phyloP scores from a whole-genome alignment of 2,888 invertebrate genomes.

The Trilocha varians region DNA sequence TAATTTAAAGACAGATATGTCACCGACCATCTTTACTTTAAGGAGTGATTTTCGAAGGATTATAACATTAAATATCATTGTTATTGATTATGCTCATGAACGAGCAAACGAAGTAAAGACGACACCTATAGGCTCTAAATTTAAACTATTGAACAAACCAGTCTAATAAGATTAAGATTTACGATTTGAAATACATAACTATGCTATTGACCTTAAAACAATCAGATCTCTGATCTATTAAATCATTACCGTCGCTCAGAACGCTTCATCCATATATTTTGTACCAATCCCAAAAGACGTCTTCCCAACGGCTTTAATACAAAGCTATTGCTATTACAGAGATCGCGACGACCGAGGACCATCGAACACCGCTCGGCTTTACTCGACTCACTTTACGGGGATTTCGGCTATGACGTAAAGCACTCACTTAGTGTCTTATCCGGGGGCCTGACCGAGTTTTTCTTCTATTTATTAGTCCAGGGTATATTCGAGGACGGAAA shows the following conservation, averaged over 20 bases:
- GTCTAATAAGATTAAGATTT: too few relatives aligned
- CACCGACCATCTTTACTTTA: too few relatives aligned
- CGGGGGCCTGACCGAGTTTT: conserved; percentile 60
- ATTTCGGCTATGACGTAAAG: conserved; percentile 73
- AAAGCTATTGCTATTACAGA: conserved; percentile 73
- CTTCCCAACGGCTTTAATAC: conserved; percentile 66
- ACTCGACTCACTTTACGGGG: conserved; percentile 69
- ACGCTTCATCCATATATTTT: conserved; percentile 17
- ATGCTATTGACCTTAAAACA: background rate
- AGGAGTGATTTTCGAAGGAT: too few relatives aligned
- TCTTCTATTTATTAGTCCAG: conserved; percentile 64
- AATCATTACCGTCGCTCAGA: background rate
- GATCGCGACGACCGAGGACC: conserved; percentile 58
- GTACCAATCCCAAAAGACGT: conserved; percentile 51
- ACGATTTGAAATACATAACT: too few relatives aligned
- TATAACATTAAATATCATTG: too few relatives aligned
- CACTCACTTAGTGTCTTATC: conserved; percentile 52
- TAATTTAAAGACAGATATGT: background rate
- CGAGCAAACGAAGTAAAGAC: too few relatives aligned
- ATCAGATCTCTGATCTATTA: background rate
- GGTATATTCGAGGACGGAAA: conserved; percentile 55
- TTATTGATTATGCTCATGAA: too few relatives aligned
- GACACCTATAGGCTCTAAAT: too few relatives aligned
- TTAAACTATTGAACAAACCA: too few relatives aligned
- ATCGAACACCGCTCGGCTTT: conserved; percentile 66